Base-by-base conservation (phyloP, 2,797 vertebrate genomes). In the Cirrhinus molitorella region DNA sequence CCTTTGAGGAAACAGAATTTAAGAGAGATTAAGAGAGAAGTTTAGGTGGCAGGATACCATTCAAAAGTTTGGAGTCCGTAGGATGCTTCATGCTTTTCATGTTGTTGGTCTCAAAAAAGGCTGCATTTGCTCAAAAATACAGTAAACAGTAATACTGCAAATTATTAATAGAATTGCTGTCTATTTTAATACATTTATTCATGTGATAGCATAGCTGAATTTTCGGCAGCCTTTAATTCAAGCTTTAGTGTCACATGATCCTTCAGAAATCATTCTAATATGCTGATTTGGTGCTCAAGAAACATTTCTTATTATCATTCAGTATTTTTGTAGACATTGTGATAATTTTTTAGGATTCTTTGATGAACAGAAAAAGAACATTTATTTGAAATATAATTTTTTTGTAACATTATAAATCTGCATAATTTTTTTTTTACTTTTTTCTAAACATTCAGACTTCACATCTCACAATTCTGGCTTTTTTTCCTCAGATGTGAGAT, bases 1-100 rank as follows among this genome's bases (percentile, higher is more conserved):
- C 95, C 95, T 96, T 67, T 57, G 3, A 57, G 21, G 83, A 17
- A 3, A 43, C 0, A 3, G 40, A 53, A 3, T 80, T 66, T 40
- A 0, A 11, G 0, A 37, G 49, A 74, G 3, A 82, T 31, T 43
- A 51, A 7, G 10, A 72, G 17, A 67, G 16, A 72, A 14, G 37
- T 34, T 45, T 0, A 68, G 0, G 23, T 11, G 3, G n/a, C 11
- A 13, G 0, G 37, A 55, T 31, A 63, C 2, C 23, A 34, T 4
- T 3, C 5, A 47, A 37, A 16, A 14, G n/a, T 45, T 43, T 45
- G 0, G 12, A 7, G 66, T 68, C 16, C 1, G 12, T 16, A 14
- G n/a, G 37, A 43, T 4, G 14, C 16, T 28, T 10, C 2, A 16
- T 5, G 25, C 28, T 45, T 66, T 76, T 25, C 5, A 47, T 49